Evolutionary conservation across 2,888 invertebrate species (phyloP).

Genomic region (Muscina levida): DNA sequence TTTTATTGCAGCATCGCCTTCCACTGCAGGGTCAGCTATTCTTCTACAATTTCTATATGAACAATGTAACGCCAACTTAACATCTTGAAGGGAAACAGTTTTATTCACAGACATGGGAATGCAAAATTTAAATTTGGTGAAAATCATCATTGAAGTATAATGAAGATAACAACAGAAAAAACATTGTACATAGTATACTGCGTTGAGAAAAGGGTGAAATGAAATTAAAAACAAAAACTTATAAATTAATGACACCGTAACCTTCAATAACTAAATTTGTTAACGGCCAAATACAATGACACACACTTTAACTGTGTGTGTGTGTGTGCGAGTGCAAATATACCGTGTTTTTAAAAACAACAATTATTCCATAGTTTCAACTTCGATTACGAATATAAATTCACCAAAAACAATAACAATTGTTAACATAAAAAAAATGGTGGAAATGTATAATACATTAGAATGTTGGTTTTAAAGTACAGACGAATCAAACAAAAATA

Average conservation of each 20-base stretch:
- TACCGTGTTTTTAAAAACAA: neutral
- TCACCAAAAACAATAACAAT: conserved; percentile 15
- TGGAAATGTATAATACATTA: neutral
- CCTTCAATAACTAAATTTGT: conserved; percentile 44
- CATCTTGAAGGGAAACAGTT: no score
- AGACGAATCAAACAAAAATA: conserved; percentile 5
- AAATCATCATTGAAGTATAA: neutral
- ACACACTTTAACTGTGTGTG: no score
- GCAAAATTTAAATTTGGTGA: no score
- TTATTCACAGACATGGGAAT: no score
- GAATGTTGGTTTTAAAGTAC: neutral
- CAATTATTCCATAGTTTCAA: neutral
- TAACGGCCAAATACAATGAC: conserved; percentile 7
- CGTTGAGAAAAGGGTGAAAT: conserved; percentile 1
- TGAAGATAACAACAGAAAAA: neutral
- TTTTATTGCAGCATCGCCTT: no score
- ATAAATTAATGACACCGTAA: conserved; percentile 40
- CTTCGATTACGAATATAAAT: conserved; percentile 7
- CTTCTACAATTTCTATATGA: no score
- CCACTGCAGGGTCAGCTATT: no score
- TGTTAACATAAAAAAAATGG: conserved; percentile 24
- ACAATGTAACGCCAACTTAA: no score
- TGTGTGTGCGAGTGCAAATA: neutral
- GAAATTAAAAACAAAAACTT: conserved; percentile 12
- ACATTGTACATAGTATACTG: no score